Conservation (phyloP, 2,888 invertebrate species). For the Nipponacmea schrenckii region DNA sequence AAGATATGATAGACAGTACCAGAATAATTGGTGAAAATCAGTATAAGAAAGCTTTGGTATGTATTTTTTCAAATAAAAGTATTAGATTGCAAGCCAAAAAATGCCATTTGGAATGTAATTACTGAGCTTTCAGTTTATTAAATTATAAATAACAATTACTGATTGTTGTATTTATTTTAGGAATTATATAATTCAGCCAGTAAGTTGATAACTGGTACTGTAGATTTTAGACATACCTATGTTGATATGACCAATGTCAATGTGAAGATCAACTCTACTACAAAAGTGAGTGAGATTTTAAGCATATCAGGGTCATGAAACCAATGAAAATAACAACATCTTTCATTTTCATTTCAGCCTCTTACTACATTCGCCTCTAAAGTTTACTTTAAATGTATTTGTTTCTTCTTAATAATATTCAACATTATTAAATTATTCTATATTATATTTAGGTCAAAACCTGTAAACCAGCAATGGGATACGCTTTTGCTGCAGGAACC, state of each 20-base stretch:
- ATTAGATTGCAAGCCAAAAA: no score
- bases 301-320: neutral
- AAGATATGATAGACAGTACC: constrained; percentile 91
- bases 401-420: no score
- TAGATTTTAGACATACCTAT: constrained; percentile 82
- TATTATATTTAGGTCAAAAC: constrained; percentile 74
- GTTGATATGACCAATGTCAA: constrained; percentile 82
- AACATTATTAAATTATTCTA: no score
- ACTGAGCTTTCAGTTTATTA: neutral
- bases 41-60: constrained; percentile 78
- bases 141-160: neutral
- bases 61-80: constrained; percentile 9
- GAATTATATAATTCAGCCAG: constrained; percentile 72
- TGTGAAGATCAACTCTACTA: constrained; percentile 33
- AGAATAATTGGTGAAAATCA: constrained; percentile 85
- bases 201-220: constrained; percentile 78
- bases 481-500: constrained; percentile 82
- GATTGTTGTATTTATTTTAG: constrained; percentile 66
- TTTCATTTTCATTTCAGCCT: neutral
- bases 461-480: constrained; percentile 91
- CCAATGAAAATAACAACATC: neutral
- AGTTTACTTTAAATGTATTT: no score
- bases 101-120: neutral
- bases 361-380: no score
- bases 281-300: constrained; percentile 23